phyloP scores from a whole-genome alignment of 2,888 invertebrate species.

The Eustalomyia histrio region DNA sequence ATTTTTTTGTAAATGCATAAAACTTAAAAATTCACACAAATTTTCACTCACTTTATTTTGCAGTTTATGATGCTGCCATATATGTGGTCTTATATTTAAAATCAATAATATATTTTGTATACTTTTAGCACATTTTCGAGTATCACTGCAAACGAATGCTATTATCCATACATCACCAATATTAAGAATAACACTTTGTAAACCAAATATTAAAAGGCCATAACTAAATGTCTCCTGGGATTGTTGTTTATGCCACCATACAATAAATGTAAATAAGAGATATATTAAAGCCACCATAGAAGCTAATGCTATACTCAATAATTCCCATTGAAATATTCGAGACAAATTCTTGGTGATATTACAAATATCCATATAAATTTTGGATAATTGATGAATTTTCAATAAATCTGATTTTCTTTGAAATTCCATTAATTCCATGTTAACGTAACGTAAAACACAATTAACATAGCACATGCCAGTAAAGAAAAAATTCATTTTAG shows the following conservation, averaged over 20 bases:
- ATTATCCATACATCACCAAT: constrained; percentile 23
- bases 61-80: background rate
- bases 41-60: constrained; percentile 14
- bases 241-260: constrained; percentile 42
- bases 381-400: background rate
- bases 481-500: constrained; percentile 42
- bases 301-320: constrained; percentile 32
- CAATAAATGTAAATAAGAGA: constrained; percentile 28
- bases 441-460: constrained; percentile 27
- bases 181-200: constrained; percentile 17
- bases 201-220: constrained; percentile 6
- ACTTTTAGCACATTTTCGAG: constrained; percentile 11
- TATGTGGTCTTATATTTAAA: background rate
- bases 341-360: background rate
- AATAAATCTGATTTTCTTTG: background rate
- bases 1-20: too few species aligned
- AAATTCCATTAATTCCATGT: constrained; percentile 5
- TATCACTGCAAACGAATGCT: constrained; percentile 21
- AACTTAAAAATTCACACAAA: too few species aligned
- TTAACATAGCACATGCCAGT: constrained; percentile 44
- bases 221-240: constrained; percentile 10
- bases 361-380: constrained; percentile 20
- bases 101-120: constrained; percentile 9
- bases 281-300: constrained; percentile 29
- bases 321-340: constrained; percentile 39